These are phyloP conservation scores for Tokudaia muenninki DNA, from an alignment of 2,797 vertebrate genomes.

Conservation along the genomic window DNA sequence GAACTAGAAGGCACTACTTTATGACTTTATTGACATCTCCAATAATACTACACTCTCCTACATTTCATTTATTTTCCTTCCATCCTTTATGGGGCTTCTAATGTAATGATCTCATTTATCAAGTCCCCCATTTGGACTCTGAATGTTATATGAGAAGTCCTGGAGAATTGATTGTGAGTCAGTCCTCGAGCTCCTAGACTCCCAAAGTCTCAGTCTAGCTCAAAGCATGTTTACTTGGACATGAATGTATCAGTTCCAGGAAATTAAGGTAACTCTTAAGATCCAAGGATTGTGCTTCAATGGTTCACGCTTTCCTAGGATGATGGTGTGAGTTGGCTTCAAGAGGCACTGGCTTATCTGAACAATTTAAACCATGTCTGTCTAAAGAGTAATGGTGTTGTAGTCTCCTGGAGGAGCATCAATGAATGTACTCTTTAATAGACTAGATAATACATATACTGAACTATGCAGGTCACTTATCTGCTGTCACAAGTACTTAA, in stretches of 20 bases:
- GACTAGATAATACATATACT: neutral
- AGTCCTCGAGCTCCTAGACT: neutral
- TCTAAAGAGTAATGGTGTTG: neutral
- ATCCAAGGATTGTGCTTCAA: neutral
- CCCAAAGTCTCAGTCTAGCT: neutral
- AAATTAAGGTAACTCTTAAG: neutral
- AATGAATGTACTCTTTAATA: neutral
- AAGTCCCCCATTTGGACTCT: neutral
- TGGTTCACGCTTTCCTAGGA: neutral
- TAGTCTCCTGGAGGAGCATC: neutral
- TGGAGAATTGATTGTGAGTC: neutral
- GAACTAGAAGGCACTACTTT: neutral
- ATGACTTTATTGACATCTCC: neutral
- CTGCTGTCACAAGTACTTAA: neutral
- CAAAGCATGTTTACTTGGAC: neutral
- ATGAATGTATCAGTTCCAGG: conserved; percentile 11
- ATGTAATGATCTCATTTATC: neutral
- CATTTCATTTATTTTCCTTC: neutral
- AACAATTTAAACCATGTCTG: neutral
- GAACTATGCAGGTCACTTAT: neutral
- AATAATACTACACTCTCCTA: neutral
- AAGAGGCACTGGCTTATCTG: neutral
- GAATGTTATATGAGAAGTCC: neutral
- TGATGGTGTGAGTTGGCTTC: neutral
- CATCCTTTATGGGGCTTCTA: neutral